phyloP scores from a whole-genome alignment of 2,888 invertebrate species.

The Drosophila multiciliata region DNA sequence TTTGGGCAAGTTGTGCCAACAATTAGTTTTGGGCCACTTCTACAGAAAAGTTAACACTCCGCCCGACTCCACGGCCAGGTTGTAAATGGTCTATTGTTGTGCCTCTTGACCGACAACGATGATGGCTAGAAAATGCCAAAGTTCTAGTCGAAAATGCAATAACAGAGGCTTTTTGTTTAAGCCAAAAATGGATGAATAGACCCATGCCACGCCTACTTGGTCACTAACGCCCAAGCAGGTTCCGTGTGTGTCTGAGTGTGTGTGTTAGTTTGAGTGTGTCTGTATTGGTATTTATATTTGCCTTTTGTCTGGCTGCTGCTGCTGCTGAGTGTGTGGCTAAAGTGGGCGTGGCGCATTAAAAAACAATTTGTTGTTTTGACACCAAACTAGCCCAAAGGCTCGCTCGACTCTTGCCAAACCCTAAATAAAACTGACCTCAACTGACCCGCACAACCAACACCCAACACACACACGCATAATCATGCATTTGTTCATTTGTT shows the following conservation, averaged over 20 bases:
- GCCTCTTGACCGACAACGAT: slow-evolving; percentile 57
- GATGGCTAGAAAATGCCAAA: slow-evolving; percentile 22
- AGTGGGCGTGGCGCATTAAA: slow-evolving; percentile 63
- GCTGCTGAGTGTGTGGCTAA: not conserved
- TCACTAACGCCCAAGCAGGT: slow-evolving; percentile 27
- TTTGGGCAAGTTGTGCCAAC: slow-evolving; percentile 29
- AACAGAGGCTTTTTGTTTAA: slow-evolving; percentile 52
- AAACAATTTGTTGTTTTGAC: slow-evolving; percentile 80
- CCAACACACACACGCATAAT: slow-evolving; percentile 12
- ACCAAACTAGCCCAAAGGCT: slow-evolving; percentile 65
- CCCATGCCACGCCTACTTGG: slow-evolving; percentile 21
- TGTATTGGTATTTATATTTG: slow-evolving; percentile 50
- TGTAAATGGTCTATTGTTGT: slow-evolving; percentile 48
- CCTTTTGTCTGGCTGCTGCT: slow-evolving; percentile 60
- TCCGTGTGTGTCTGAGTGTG: slow-evolving; percentile 17
- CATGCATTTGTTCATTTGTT: slow-evolving; percentile 53
- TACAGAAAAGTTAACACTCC: slow-evolving; percentile 2
- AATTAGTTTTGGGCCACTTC: slow-evolving; percentile 59
- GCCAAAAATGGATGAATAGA: slow-evolving; percentile 43
- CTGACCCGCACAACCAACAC: slow-evolving; percentile 56
- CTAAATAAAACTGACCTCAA: slow-evolving; percentile 36
- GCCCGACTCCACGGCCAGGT: slow-evolving; percentile 9
- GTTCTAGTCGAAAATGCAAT: slow-evolving; percentile 40
- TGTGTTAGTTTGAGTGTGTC: slow-evolving; percentile 19
- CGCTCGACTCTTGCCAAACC: slow-evolving; percentile 8